These are phyloP conservation scores for Rostratula benghalensis DNA, from an alignment of 2,113 vertebrate species.

Conservation along the genomic window DNA sequence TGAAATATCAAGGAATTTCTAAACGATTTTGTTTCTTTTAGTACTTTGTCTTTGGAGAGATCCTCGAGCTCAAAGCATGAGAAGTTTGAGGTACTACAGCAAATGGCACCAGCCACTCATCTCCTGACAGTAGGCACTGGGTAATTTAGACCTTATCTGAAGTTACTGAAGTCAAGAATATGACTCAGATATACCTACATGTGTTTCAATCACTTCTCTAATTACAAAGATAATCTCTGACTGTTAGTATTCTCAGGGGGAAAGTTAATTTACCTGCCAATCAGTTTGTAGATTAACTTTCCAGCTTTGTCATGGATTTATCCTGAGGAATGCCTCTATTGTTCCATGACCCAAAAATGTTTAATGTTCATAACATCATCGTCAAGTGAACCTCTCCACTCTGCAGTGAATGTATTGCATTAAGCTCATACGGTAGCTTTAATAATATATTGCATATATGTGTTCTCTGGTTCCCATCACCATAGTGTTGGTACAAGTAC, in stretches of 20 bases:
- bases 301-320: not conserved
- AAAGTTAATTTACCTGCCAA: not conserved
- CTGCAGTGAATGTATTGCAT: not conserved
- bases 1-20: not conserved
- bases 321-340: not conserved
- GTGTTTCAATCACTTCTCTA: not conserved
- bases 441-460: not conserved
- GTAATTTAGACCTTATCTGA: not conserved
- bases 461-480: not conserved
- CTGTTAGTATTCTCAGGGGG: not conserved
- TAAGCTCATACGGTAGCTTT: not conserved
- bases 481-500: not conserved
- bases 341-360: not conserved
- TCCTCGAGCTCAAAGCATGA: not conserved
- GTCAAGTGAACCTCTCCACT: not conserved
- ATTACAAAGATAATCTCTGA: slow-evolving; percentile 8
- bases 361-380: not conserved
- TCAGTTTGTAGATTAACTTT: not conserved
- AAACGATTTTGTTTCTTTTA: not conserved
- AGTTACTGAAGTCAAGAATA: not conserved
- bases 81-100: not conserved
- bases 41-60: not conserved
- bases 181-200: not conserved
- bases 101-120: not conserved
- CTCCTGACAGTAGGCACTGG: not conserved